Conservation (phyloP, 2,888 invertebrate species). For the Pheosia tremula region DNA sequence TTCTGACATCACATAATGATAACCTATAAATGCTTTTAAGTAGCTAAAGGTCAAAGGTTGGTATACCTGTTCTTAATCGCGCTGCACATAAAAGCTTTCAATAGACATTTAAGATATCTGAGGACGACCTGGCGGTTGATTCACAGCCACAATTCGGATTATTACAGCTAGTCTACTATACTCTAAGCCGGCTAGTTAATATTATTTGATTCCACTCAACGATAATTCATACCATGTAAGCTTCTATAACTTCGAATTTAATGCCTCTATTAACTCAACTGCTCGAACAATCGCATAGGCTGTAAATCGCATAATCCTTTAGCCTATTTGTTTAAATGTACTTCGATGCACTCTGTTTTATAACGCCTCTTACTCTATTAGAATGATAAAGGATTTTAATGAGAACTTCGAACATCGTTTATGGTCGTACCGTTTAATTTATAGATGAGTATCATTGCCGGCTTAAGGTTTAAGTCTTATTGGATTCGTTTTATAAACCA, state of each 20-base stretch:
- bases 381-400: slow-evolving; percentile 23
- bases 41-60: no score
- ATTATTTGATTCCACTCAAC: background rate
- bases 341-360: slow-evolving; percentile 31
- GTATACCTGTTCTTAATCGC: no score
- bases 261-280: background rate
- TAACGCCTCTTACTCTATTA: slow-evolving; percentile 27
- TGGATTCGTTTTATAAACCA: slow-evolving; percentile 29
- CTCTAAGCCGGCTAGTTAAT: background rate
- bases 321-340: slow-evolving; percentile 29
- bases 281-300: slow-evolving; percentile 1
- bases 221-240: background rate
- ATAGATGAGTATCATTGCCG: slow-evolving; percentile 31
- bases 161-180: background rate
- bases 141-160: no score
- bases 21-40: no score
- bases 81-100: no score
- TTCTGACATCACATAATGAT: no score
- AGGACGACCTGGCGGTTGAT: no score
- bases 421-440: slow-evolving; percentile 33
- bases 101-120: no score
- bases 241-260: slow-evolving; percentile 3
- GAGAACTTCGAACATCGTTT: slow-evolving; percentile 23
- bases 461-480: slow-evolving; percentile 17
- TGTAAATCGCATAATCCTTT: background rate